Evolutionary conservation across 2,888 invertebrate species (phyloP).

Genomic region (Neoascia interrupta): DNA sequence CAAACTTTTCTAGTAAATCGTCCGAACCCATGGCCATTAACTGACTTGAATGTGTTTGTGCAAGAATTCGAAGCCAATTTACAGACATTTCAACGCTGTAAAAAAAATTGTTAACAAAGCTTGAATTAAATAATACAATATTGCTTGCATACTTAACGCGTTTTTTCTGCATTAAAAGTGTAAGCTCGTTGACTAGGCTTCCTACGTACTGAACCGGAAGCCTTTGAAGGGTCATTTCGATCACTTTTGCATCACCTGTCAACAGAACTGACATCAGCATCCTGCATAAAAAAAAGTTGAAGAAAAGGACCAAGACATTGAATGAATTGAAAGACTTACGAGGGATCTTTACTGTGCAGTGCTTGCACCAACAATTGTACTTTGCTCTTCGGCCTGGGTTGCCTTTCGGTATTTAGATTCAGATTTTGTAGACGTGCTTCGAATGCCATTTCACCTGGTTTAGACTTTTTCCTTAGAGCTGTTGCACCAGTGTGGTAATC

Average conservation of each 20-base stretch:
- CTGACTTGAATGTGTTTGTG: slow-evolving; percentile 78
- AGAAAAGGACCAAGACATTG: too few relatives aligned
- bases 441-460: slow-evolving; percentile 82
- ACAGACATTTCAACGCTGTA: slow-evolving; percentile 76
- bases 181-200: slow-evolving; percentile 87
- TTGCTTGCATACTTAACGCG: slow-evolving; percentile 70
- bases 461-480: slow-evolving; percentile 74
- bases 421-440: slow-evolving; percentile 91
- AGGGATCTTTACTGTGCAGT: slow-evolving; percentile 90
- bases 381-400: slow-evolving; percentile 85
- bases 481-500: slow-evolving; percentile 75
- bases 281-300: slow-evolving; percentile 78
- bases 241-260: slow-evolving; percentile 84
- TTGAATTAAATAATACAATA: neutral
- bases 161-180: slow-evolving; percentile 84
- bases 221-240: slow-evolving; percentile 86
- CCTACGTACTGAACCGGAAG: slow-evolving; percentile 89
- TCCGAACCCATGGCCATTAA: slow-evolving; percentile 77
- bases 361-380: slow-evolving; percentile 91
- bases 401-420: slow-evolving; percentile 81
- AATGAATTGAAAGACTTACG: slow-evolving; percentile 76
- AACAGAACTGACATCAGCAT: slow-evolving; percentile 87
- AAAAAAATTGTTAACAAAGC: neutral
- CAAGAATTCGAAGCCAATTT: slow-evolving; percentile 76
- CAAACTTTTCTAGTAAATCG: slow-evolving; percentile 76